Percentiles rank a stretch among this genome's conserved stretches.
Conservation (phyloP, 2,888 invertebrate species). For the Tenthredo livida region DNA sequence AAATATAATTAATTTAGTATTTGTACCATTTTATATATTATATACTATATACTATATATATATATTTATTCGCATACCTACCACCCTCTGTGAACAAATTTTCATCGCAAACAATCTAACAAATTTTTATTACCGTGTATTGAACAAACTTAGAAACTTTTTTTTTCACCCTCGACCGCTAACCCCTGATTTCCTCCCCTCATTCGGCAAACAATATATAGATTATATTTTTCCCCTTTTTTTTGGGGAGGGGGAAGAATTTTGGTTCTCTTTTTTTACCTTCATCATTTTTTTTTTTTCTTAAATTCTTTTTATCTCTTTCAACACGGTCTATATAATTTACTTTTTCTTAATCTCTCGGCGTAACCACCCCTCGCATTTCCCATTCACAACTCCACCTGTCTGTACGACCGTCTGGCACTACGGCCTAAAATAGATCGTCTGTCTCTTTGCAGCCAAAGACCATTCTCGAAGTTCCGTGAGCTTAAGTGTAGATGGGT, state of each 20-base stretch:
- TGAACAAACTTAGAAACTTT: not conserved
- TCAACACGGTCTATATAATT: slow-evolving; percentile 6
- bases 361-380: slow-evolving; percentile 5
- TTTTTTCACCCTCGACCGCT: not conserved
- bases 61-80: not conserved
- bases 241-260: not conserved
- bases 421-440: slow-evolving; percentile 31
- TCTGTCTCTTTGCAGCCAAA: not conserved
- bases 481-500: not conserved
- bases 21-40: not conserved
- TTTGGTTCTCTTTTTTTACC: not conserved
- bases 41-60: not conserved
- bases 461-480: not conserved
- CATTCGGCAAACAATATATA: not conserved
- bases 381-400: slow-evolving; percentile 51
- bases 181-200: too few relatives aligned
- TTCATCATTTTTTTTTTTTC: not conserved
- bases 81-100: not conserved
- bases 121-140: slow-evolving; percentile 25
- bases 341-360: slow-evolving; percentile 11
- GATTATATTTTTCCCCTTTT: not conserved
- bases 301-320: not conserved
- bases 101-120: slow-evolving; percentile 4
- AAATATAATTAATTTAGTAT: not conserved
- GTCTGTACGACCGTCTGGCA: slow-evolving; percentile 41